Evolutionary conservation across 2,888 invertebrate species (phyloP).

Genomic region (Neuroscelio doddi): DNA sequence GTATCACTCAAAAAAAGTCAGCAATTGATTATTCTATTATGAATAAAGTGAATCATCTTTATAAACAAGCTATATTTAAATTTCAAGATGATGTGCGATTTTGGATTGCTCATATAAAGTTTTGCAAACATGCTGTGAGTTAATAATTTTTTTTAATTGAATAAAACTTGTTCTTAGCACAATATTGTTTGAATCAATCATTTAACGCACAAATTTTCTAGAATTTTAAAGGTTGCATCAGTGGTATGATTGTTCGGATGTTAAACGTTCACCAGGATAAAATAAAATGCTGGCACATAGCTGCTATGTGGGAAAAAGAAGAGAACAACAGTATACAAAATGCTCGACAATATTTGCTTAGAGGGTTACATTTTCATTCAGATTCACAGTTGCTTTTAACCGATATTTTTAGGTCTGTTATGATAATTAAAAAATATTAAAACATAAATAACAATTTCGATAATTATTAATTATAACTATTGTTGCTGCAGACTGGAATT

Average conservation of each 20-base stretch:
- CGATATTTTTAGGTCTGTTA: constrained; percentile 78
- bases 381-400: constrained; percentile 79
- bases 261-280: constrained; percentile 81
- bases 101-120: constrained; percentile 86
- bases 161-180: too few relatives aligned
- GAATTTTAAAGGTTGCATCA: constrained; percentile 65
- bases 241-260: constrained; percentile 69
- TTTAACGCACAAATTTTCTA: too few relatives aligned
- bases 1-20: constrained; percentile 77
- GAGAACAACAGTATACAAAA: constrained; percentile 79
- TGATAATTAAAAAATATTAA: too few relatives aligned
- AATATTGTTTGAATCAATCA: too few relatives aligned
- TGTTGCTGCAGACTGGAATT: constrained; percentile 7
- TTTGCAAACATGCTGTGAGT: constrained; percentile 80
- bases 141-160: too few relatives aligned
- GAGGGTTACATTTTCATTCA: constrained; percentile 84
- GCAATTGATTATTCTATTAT: constrained; percentile 81
- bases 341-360: constrained; percentile 81
- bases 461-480: too few relatives aligned
- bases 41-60: constrained; percentile 82
- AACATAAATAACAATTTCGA: too few relatives aligned
- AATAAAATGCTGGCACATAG: constrained; percentile 84
- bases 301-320: constrained; percentile 85
- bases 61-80: constrained; percentile 79
- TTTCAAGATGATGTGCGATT: constrained; percentile 83